Evolutionary conservation across 2,888 invertebrate species (phyloP), one percentile per base, ranked within the genome.

Genomic region (Caenorhabditis drosophilae): DNA sequence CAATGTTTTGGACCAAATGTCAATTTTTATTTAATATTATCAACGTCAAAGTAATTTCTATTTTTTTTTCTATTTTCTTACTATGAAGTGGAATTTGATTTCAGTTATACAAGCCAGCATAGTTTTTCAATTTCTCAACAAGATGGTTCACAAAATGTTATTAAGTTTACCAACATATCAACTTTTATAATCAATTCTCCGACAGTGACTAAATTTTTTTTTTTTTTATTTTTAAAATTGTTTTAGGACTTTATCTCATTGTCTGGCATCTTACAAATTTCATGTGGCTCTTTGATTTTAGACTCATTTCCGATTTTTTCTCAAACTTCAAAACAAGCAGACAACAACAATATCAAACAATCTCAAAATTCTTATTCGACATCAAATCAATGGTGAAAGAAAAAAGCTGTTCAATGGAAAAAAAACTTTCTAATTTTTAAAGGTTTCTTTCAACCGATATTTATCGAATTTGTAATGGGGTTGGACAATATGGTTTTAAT

Each of bases 401-500:
- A 35, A 6, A 20, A 20, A 20, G 11, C 26, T 11, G 22, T 15
- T 25, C 15, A 42, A n/a, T 42, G 18, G 26, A 20, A 20, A 3
- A 22, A 11, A 42, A 16, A 9, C 34, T 18, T 51, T 51, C 40
- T 57, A 56, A 56, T 42, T 49, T 9, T 41, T 62, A 4, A 45
- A 31, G 23, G 48, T 49, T 9, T 53, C 44, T 20, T 36, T 57
- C 20, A 31, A 34, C 20, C n/a, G n/a, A n/a, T n/a, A n/a, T n/a
- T n/a, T n/a, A n/a, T n/a, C 38, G 64, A 42, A 46, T 31, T 16
- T 64, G 64, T 42, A 47, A 45, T 25, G 52, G 52, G 41, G 35
- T 27, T 31, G 51, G 34, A 18, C 25, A 55, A 16, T 62, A 55
- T 31, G 69, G 69, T 25, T 69, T 69, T 40, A 69, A 69, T 47